Percentiles rank a stretch among this genome's conserved stretches.
Evolutionary conservation across 2,113 vertebrate genomes (phyloP).

Genomic region (Empidonax alnorum): DNA sequence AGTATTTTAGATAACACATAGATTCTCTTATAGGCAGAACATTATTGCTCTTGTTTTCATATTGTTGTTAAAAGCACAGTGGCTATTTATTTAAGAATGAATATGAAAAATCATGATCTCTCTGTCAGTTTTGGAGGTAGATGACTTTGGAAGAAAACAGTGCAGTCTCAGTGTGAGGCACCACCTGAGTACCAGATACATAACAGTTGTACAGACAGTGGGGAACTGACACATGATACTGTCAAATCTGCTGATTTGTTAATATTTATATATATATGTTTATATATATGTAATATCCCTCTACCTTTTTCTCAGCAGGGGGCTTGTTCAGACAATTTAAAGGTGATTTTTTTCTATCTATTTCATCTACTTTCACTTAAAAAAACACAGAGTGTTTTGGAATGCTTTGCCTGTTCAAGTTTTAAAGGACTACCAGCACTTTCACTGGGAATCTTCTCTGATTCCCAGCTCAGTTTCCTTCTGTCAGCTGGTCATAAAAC

Average conservation of each 20-base stretch:
- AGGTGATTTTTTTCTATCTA: neutral
- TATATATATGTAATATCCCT: neutral
- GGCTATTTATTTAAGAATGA: neutral
- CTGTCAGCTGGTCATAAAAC: slow-evolving; percentile 5
- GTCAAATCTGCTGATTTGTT: neutral
- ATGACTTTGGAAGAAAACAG: neutral
- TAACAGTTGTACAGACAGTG: neutral
- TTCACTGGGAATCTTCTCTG: neutral
- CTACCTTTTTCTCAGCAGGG: neutral
- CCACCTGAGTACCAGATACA: neutral
- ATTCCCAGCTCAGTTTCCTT: neutral
- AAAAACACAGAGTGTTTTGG: neutral
- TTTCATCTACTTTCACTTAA: neutral
- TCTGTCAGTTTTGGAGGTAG: neutral
- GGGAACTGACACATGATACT: neutral
- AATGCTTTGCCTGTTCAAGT: neutral
- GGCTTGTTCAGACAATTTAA: neutral
- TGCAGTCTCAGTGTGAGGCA: neutral
- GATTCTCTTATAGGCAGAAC: neutral
- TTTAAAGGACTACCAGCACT: neutral
- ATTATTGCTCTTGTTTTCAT: neutral
- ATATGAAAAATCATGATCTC: neutral
- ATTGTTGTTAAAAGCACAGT: neutral
- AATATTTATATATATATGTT: neutral
- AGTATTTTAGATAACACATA: neutral